Evolutionary conservation across 2,113 vertebrate species (phyloP), one percentile per base, ranked within the genome.

Genomic region (Cyprinodon tularosa): DNA sequence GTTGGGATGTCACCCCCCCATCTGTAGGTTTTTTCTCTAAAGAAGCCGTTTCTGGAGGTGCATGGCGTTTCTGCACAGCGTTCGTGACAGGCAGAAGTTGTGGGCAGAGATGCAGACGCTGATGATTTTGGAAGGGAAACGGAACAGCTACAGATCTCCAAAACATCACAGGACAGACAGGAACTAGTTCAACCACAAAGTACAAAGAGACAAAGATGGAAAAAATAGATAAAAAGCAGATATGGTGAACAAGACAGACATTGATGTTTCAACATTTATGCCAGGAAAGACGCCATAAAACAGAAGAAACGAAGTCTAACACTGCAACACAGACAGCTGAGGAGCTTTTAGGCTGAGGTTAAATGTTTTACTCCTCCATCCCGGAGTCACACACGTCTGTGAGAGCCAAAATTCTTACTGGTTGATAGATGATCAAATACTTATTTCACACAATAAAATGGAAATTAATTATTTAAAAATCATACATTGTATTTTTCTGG

Each of bases 181-280:
- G 76, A 89, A 80, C 44, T 3, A 4, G 40, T 11, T 75, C 14
- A 84, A 84, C 82, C 84, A 73, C 83, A 86, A 47, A 68, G 22
- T 47, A 45, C 22, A 74, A 44, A 63, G 44, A 76, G 65, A 62
- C 8, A 61, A 11, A 0, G 38, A 1, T 61, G 17, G 42, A 1
- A 60, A 47, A 68, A 1, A 68, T 8, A 77, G 50, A 75, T 37
- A 59, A 4, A 61, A 62, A 40, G 47, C 36, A 38, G 3, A 44
- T 59, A 22, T 66, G 13, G 38, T 14, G 0, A 1, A 42, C 22
- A 13, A 45, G 45, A 29, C 68, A 62, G 36, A 1, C n/a, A 62
- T 11, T 50, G 86, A 77, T 84, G 75, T 77, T 71, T 82, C 70
- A 44, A 42, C 3, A 17, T 2, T 8, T 4, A 13, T 3, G 1